Evolutionary conservation across 2,113 vertebrate genomes (phyloP).

Genomic region (Excalfactoria chinensis): DNA sequence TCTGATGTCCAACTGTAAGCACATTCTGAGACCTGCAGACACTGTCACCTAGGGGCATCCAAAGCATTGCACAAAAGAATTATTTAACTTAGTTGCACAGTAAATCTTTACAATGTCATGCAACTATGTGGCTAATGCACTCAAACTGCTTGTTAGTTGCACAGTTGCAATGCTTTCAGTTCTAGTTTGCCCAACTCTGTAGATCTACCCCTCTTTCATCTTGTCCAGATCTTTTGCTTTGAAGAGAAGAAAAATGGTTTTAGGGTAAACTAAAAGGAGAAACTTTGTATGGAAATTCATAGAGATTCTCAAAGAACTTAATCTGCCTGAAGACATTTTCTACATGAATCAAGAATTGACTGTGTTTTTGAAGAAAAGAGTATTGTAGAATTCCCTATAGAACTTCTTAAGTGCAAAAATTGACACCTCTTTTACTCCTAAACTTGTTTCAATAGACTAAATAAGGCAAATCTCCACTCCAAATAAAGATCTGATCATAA

Average conservation of each 20-base stretch:
- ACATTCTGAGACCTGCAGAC: slow-evolving; percentile 1
- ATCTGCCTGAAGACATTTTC: slow-evolving; percentile 8
- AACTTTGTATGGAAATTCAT: neutral
- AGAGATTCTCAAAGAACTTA: neutral
- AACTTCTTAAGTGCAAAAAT: neutral
- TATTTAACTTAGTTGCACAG: neutral
- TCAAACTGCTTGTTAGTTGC: neutral
- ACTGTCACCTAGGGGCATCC: neutral
- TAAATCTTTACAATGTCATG: neutral
- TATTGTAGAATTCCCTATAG: neutral
- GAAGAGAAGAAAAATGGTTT: neutral
- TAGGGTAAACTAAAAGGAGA: neutral
- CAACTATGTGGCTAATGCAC: neutral
- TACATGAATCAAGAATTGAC: neutral
- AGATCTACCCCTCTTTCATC: neutral
- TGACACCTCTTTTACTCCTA: neutral
- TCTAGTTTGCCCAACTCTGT: neutral
- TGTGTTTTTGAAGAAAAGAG: neutral
- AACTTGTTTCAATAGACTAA: neutral
- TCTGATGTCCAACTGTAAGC: slow-evolving; percentile 9
- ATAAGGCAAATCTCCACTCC: neutral
- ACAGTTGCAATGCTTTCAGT: neutral
- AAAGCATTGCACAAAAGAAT: neutral
- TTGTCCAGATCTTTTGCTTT: neutral
- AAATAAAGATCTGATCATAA: neutral